Base-by-base conservation (phyloP, 2,888 invertebrate genomes). In the Drosophila rellima region DNA sequence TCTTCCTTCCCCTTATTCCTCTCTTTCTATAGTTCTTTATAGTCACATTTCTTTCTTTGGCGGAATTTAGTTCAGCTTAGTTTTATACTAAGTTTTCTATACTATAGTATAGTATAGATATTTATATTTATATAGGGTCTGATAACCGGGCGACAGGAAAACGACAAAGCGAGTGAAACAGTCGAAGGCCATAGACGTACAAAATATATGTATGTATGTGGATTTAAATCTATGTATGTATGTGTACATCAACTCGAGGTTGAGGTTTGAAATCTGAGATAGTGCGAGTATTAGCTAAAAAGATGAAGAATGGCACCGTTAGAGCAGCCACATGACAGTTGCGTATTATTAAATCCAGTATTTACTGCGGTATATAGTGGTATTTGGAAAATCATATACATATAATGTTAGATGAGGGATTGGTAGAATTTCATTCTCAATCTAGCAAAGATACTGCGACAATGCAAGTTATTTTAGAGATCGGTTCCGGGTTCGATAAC, bases 181-280 rank as follows among this genome's bases (percentile, higher is more conserved):
- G 11, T 55, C 77, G 74, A 75, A 77, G 75, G 78, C 68, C 75
- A 77, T 29, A 48, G 51, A 42, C 13, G 15, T 23, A 26, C 10
- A 15, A 31, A 20, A 31, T 42, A 6, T 52, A 50, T 8, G 13
- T 17, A 33, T 11, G 7, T 18, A 40, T 17, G 0, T 39, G 17
- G 11, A 3, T 42, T 15, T 35, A 33, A 40, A 13, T 40, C 5
- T 40, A 1, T 48, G 20, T 20, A 35, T 37, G 13, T 52, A 7
- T 20, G n/a, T 55, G 17, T 20, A 20, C 48, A 67, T 42, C 26
- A 35, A 42, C 56, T 65, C 66, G 66, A 76, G 74, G 63, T 75
- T 75, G 73, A 77, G 73, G 73, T 72, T 72, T 72, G 78, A 63
- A 67, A 75, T 77, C 73, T 56, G 78, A 75, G 61, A 57, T 60